Base-by-base conservation (phyloP, 2,888 invertebrate species). In the Anthoptus insignis region DNA sequence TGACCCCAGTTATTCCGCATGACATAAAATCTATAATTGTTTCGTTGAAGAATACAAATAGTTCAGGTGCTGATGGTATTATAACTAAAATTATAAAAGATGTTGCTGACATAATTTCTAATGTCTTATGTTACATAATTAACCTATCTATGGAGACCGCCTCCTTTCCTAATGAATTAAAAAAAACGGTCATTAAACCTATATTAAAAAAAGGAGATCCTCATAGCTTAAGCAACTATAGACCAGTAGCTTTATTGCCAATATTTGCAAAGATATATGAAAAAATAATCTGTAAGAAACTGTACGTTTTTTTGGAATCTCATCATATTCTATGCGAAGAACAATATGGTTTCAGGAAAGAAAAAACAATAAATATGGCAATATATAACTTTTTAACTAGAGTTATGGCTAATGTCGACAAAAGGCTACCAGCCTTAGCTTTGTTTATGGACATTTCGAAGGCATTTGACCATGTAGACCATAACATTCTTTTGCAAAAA, bases 211-310 rank as follows among this genome's bases (percentile, higher is more conserved):
- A 42, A 42, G 39, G 24, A 11, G 56, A 56, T 24, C 39, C 27
- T 9, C 39, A 24, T 7, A 9, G 4, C 4, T 3, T 37, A 0
- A 34, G 8, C 14, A 52, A 53, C 21, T 53, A 53, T 21, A 53
- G 53, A 34, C 34, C 53, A 1, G 19, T 42, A 2, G 56, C 56
- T 3, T 42, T 57, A 24, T 11, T 39, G 5, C 3, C 56, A n/a
- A 27, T 56, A 6, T 56, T 56, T 21, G n/a, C 56, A 11, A 56
- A 57, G 14, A 29, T 57, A 14, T 57, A 13, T 22, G 56, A 57
- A 57, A 57, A 57, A 27, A 11, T 42, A 3, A 42, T 57, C 0
- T 42, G 19, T 13, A 57, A 42, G 7, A 27, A 14, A 42, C 56
- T 57, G 6, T 42, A 42, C 5, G 1, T 11, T 7, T 56, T 56